These are phyloP conservation scores for Phoxinus dragarum DNA, from an alignment of 2,797 vertebrate genomes.

Conservation along the genomic window DNA sequence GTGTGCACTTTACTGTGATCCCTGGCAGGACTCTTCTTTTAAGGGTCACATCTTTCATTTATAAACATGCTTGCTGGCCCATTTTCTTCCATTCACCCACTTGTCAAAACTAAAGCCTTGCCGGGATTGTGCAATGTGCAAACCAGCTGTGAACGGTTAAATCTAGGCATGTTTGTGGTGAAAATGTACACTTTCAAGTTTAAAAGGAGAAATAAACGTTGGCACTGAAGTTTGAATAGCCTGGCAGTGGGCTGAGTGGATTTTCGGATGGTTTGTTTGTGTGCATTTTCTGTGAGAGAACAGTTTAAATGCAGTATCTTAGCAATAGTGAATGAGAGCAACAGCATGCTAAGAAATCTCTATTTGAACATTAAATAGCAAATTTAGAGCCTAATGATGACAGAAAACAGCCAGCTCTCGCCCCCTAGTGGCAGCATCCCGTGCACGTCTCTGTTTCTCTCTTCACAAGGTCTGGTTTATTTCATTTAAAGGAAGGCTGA, in stretches of 20 bases:
- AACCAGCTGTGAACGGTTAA: conserved; percentile 65
- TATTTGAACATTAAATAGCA: background rate
- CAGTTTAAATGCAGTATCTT: background rate
- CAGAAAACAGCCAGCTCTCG: conserved; percentile 6
- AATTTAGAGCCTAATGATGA: background rate
- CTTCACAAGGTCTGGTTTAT: conserved; percentile 41
- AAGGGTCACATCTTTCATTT: conserved; percentile 66
- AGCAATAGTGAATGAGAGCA: background rate
- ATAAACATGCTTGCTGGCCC: conserved; percentile 59
- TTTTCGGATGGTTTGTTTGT: conserved; percentile 8
- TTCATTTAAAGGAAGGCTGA: conserved; percentile 47
- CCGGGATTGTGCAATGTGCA: conserved; percentile 44
- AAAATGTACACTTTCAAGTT: conserved; percentile 67
- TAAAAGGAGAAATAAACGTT: conserved; percentile 51
- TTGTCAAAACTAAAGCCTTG: conserved; percentile 57
- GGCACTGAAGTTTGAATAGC: conserved; percentile 33
- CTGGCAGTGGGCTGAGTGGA: conserved; percentile 3
- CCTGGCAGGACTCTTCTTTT: conserved; percentile 51
- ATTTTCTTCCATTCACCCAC: conserved; percentile 56
- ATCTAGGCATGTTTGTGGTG: conserved; percentile 60
- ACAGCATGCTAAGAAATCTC: background rate
- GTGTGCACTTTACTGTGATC: conserved; percentile 33
- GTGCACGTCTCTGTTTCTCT: background rate
- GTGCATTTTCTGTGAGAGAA: background rate
- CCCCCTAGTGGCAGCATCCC: conserved; percentile 51